Evolutionary conservation across 2,797 vertebrate species (phyloP).

Genomic region (Notolabrus celidotus): DNA sequence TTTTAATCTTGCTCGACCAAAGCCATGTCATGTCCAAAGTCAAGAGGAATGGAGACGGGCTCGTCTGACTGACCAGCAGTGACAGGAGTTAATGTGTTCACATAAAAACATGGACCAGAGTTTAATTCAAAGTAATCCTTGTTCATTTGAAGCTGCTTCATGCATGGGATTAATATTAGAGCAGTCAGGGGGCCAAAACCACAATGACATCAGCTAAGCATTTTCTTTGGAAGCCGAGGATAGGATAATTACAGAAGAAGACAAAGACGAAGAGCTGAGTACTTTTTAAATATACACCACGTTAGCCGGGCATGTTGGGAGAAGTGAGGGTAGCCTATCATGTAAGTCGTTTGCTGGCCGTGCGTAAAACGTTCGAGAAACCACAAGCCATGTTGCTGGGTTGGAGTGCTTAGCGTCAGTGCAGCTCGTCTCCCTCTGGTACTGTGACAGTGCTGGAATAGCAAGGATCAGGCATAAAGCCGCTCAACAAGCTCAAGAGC

Average conservation of each 20-base stretch:
- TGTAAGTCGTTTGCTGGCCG: slow-evolving; percentile 77
- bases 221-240: slow-evolving; percentile 78
- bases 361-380: slow-evolving; percentile 62
- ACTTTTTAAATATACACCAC: slow-evolving; percentile 84
- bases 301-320: slow-evolving; percentile 68
- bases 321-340: slow-evolving; percentile 70
- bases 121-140: slow-evolving; percentile 73
- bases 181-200: slow-evolving; percentile 76
- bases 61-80: slow-evolving; percentile 61
- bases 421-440: slow-evolving; percentile 72
- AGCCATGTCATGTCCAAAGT: slow-evolving; percentile 72
- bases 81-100: slow-evolving; percentile 70
- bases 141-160: slow-evolving; percentile 69
- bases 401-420: slow-evolving; percentile 67
- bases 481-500: slow-evolving; percentile 80
- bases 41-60: slow-evolving; percentile 50
- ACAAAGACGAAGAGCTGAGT: slow-evolving; percentile 80
- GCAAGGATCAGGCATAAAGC: slow-evolving; percentile 77
- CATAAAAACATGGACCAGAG: slow-evolving; percentile 64
- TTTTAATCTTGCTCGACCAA: slow-evolving; percentile 69
- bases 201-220: slow-evolving; percentile 83
- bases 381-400: slow-evolving; percentile 72
- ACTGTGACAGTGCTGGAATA: slow-evolving; percentile 77
- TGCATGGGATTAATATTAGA: slow-evolving; percentile 81
- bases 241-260: slow-evolving; percentile 84